Conservation (phyloP, 30 jellyfish, hydroid and myxozoan species). For the Mastigias papua region DNA sequence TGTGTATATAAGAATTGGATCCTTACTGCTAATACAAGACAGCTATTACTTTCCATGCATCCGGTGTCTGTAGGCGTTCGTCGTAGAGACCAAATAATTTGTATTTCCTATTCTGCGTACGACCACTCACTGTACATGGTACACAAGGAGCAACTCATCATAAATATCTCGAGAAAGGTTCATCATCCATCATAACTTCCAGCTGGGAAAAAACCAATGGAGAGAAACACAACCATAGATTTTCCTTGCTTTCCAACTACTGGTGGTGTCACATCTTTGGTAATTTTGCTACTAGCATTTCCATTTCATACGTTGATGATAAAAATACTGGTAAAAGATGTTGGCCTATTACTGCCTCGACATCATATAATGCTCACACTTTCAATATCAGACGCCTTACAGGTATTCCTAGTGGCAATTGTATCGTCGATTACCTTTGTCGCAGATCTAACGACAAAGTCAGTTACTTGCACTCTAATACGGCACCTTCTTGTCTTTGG, state of each 20-base stretch:
- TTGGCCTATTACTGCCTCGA: background rate
- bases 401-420: background rate
- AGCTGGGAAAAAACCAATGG: too few species aligned
- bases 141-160: too few species aligned
- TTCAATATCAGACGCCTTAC: conserved; percentile 3
- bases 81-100: too few species aligned
- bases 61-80: too few species aligned
- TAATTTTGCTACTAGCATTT: background rate
- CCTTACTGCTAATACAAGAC: too few species aligned
- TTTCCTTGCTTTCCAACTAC: background rate
- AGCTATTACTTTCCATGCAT: too few species aligned
- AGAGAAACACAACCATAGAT: too few species aligned
- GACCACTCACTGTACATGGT: too few species aligned
- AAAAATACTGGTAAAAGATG: background rate
- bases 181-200: too few species aligned
- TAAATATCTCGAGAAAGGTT: too few species aligned
- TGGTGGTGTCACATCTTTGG: background rate
- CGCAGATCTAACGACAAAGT: background rate
- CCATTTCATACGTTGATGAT: background rate
- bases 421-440: background rate
- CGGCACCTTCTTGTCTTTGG: background rate
- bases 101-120: too few species aligned
- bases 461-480: background rate
- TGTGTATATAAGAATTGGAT: too few species aligned
- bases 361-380: background rate